These are phyloP conservation scores for Oryzias melastigma DNA, from an alignment of 2,113 vertebrate species.

Conservation along the genomic window DNA sequence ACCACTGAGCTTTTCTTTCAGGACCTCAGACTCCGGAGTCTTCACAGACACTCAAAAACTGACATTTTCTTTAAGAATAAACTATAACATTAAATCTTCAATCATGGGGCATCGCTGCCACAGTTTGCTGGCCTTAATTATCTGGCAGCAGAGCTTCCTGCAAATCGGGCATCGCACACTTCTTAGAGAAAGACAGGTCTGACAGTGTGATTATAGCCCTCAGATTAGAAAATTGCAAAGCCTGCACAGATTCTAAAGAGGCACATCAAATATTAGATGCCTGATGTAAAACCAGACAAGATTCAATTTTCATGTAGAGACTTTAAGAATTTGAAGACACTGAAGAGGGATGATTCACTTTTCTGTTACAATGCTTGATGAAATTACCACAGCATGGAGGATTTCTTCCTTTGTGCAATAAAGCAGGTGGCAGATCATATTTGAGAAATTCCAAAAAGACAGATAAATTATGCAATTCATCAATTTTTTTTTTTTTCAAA, in stretches of 20 bases:
- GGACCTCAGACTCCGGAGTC: conserved; percentile 63
- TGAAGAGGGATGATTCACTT: conserved; percentile 14
- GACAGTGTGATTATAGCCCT: conserved; percentile 56
- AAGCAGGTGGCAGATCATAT: conserved; percentile 7
- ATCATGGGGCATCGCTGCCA: conserved; percentile 55
- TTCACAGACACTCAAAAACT: conserved; percentile 60
- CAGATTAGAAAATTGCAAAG: conserved; percentile 53
- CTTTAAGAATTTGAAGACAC: conserved; percentile 30
- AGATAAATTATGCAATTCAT: conserved; percentile 34
- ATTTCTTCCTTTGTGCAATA: conserved; percentile 6
- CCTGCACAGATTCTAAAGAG: conserved; percentile 33
- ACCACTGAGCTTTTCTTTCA: conserved; percentile 32
- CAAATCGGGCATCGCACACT: conserved; percentile 39
- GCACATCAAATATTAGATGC: conserved; percentile 41
- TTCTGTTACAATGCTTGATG: conserved; percentile 10
- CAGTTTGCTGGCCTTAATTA: conserved; percentile 45
- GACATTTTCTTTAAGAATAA: conserved; percentile 56
- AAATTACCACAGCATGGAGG: conserved; percentile 7
- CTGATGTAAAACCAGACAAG: conserved; percentile 42
- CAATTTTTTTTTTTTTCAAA: conserved; percentile 20
- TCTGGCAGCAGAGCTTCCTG: conserved; percentile 40
- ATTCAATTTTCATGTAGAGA: conserved; percentile 32
- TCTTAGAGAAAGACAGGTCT: conserved; percentile 41
- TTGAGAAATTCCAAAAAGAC: conserved; percentile 19
- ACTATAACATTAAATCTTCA: conserved; percentile 65